Evolutionary conservation across 2,888 invertebrate genomes (phyloP).

Genomic region (Pristionchus japonicus): DNA sequence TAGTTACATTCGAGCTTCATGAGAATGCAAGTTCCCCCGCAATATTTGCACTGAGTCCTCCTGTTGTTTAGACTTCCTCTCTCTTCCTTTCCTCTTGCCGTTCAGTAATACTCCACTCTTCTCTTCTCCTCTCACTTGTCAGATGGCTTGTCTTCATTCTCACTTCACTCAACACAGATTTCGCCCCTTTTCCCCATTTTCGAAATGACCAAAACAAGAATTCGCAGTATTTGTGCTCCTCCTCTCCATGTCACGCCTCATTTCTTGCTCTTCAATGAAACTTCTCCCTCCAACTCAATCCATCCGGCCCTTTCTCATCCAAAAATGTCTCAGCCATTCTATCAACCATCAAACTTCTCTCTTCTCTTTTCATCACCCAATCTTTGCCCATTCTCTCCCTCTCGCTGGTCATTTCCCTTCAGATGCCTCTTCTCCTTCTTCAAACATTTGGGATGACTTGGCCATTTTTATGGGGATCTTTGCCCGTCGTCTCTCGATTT

Average conservation of each 20-base stretch:
- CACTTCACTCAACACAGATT: not conserved
- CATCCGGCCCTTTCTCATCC: not conserved
- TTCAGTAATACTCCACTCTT: not conserved
- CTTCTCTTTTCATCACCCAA: constrained; percentile 34
- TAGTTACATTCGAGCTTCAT: too few species aligned
- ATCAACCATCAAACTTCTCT: not conserved
- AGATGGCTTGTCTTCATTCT: not conserved
- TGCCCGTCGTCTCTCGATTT: constrained; percentile 43
- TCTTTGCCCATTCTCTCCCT: constrained; percentile 28
- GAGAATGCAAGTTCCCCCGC: too few species aligned
- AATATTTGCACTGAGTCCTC: not conserved
- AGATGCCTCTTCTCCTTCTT: constrained; percentile 38
- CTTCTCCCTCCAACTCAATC: not conserved
- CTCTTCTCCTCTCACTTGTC: not conserved
- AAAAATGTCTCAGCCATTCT: not conserved
- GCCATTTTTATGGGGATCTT: constrained; percentile 30
- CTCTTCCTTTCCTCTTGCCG: not conserved
- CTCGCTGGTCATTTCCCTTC: constrained; percentile 40
- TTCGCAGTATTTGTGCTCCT: not conserved
- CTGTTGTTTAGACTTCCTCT: not conserved
- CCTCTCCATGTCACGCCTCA: constrained; percentile 13
- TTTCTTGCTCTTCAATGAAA: constrained; percentile 16
- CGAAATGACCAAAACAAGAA: constrained; percentile 19
- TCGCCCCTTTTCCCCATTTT: not conserved
- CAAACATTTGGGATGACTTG: constrained; percentile 38